These are phyloP conservation scores for Drosophila melanosoma DNA, from an alignment of 2,888 invertebrate genomes.

Conservation along the genomic window DNA sequence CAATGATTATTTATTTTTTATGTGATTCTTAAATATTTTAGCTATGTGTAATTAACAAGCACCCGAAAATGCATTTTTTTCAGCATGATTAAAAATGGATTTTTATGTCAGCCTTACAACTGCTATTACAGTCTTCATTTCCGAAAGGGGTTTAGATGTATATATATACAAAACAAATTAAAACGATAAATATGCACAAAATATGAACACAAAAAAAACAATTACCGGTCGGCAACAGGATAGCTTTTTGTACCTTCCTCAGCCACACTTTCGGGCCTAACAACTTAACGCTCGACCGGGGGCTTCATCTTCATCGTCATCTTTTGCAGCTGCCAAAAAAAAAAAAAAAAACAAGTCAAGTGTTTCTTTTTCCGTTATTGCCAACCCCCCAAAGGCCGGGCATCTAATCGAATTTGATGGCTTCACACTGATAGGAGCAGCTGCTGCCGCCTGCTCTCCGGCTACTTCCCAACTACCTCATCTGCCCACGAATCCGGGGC, in stretches of 20 bases:
- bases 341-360: constrained; percentile 62
- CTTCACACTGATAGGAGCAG: constrained; percentile 83
- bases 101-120: constrained; percentile 18
- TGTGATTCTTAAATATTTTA: neutral
- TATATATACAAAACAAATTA: neutral
- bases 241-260: constrained; percentile 23
- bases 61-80: constrained; percentile 1
- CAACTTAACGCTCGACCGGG: constrained; percentile 32
- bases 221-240: constrained; percentile 56
- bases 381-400: constrained; percentile 48
- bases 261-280: constrained; percentile 6
- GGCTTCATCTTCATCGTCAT: constrained; percentile 48
- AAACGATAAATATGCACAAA: constrained; percentile 48
- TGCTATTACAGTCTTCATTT: constrained; percentile 7
- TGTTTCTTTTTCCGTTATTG: constrained; percentile 61
- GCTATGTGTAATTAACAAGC: constrained; percentile 17
- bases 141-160: neutral
- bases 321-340: constrained; percentile 76
- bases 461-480: constrained; percentile 25
- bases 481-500: constrained; percentile 32
- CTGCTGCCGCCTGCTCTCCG: constrained; percentile 57
- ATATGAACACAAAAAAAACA: constrained; percentile 70
- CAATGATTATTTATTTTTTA: neutral
- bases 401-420: constrained; percentile 81
- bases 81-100: neutral